Conservation (phyloP, 2,797 vertebrate genomes). For the Anableps anableps region DNA sequence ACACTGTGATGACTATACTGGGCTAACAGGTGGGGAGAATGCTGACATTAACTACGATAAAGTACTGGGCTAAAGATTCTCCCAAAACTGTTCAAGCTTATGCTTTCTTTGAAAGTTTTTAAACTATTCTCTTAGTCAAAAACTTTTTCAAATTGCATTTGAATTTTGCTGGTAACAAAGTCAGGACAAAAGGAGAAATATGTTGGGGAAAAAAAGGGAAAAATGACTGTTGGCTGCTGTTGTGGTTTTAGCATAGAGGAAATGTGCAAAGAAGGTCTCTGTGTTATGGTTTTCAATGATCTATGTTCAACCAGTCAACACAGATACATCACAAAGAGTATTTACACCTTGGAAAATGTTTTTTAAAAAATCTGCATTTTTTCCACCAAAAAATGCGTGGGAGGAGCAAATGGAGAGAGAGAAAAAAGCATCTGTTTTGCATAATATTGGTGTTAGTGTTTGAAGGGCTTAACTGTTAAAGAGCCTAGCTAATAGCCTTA, state of each 20-base stretch:
- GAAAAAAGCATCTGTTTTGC: too few species aligned
- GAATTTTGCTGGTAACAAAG: background rate
- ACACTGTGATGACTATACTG: background rate
- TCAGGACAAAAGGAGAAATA: background rate
- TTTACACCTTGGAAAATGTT: background rate
- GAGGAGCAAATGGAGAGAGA: too few species aligned
- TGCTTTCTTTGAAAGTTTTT: background rate
- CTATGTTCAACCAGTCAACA: background rate
- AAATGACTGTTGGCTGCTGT: background rate
- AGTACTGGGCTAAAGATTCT: background rate
- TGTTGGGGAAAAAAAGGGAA: background rate
- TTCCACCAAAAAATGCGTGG: background rate
- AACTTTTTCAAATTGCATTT: background rate
- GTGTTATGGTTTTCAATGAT: background rate
- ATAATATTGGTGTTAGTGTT: too few species aligned
- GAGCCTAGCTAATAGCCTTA: background rate
- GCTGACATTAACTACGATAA: background rate
- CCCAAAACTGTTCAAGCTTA: background rate
- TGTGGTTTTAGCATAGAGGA: background rate
- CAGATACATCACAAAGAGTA: background rate
- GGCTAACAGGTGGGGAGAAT: background rate
- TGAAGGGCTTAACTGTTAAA: too few species aligned
- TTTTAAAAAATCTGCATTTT: background rate
- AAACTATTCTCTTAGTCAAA: background rate
- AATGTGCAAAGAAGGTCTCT: background rate